These are phyloP conservation scores for Eueremaeus valkanovi DNA, from an alignment of 2,888 invertebrate species.

Conservation along the genomic window DNA sequence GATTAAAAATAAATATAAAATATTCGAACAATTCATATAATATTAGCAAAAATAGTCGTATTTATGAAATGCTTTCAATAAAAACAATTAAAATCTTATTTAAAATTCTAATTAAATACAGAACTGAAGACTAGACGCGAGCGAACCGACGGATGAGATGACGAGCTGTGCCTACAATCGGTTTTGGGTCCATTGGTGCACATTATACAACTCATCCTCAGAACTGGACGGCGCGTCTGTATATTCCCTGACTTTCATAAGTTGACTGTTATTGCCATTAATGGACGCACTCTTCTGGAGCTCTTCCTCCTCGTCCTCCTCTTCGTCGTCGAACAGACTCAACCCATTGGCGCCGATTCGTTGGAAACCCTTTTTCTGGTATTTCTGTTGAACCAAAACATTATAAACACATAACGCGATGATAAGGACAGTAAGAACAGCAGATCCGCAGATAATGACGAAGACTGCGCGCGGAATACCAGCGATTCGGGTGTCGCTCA, in stretches of 20 bases:
- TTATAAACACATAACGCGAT: constrained; percentile 43
- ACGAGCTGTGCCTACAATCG: background rate
- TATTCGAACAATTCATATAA: no score
- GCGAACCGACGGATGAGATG: background rate
- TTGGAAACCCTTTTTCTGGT: constrained; percentile 43
- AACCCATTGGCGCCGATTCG: constrained; percentile 42
- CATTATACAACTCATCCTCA: constrained; percentile 47
- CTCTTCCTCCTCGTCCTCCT: constrained; percentile 40
- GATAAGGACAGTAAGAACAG: constrained; percentile 42
- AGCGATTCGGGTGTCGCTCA: constrained; percentile 41
- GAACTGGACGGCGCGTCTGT: constrained; percentile 43
- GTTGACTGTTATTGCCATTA: constrained; percentile 1
- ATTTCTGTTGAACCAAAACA: constrained; percentile 37
- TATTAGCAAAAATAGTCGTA: no score
- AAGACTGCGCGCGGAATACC: constrained; percentile 44
- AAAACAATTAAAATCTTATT: no score
- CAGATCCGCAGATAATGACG: constrained; percentile 41
- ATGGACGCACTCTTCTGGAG: background rate
- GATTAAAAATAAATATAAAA: no score
- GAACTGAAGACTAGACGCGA: no score
- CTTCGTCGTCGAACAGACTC: constrained; percentile 45
- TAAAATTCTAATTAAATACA: no score
- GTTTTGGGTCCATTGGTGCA: constrained; percentile 44
- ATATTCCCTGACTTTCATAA: constrained; percentile 42
- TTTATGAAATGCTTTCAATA: no score